Base-by-base conservation (phyloP, 92 coral and sea anemone species). In the Actinostola sp. region DNA sequence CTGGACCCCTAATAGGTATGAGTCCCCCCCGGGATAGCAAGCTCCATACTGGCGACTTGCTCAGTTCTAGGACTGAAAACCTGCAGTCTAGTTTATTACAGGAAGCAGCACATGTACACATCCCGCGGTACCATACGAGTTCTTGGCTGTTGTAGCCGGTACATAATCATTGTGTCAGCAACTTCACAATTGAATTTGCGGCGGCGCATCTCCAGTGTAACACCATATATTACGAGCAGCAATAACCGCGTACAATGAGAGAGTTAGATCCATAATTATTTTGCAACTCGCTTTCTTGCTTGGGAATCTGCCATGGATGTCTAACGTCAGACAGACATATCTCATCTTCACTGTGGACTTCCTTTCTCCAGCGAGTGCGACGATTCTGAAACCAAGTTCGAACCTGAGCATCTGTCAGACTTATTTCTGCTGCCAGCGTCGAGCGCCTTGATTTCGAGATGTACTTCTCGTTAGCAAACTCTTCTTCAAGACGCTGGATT, bases 381-480 rank as follows among this genome's bases (percentile, higher is more conserved):
- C 97, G 74, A 66, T 91, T 91, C 65, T 91, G 97, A 60, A 91
- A 91, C 97, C 97, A 91, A 0, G 97, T 91, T 23, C 97, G 73
- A 4, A 91, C 97, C 52, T 91, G 97, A 1, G 97, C 97, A 67
- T 91, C 97, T 1, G 97, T 91, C 35, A 91, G 75, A 75, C 72
- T 73, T 39, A 91, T 87, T 56, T 91, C 92, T 1, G 77, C 59
- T 15, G 97, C 97, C n/a, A 91, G 83, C 39, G 79, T 86, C 35
- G 86, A 79, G 29, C 97, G 92, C 30, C 92, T 63, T 8, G 92
- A 87, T 72, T 91, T 91, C 28, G 97, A 91, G 50, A 91, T 91
- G 71, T 91, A 91, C 52, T 91, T 91, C 63, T 91, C 97, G 72
- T 69, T 86, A 59, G 81, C 62, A 54, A 91, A 91, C 51, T 91